A percentile compares a stretch with the other conserved stretches of the same genome.
phyloP scores from a whole-genome alignment of 37 sponge, comb jelly and placozoan species.

The Spongilla lacustris region DNA sequence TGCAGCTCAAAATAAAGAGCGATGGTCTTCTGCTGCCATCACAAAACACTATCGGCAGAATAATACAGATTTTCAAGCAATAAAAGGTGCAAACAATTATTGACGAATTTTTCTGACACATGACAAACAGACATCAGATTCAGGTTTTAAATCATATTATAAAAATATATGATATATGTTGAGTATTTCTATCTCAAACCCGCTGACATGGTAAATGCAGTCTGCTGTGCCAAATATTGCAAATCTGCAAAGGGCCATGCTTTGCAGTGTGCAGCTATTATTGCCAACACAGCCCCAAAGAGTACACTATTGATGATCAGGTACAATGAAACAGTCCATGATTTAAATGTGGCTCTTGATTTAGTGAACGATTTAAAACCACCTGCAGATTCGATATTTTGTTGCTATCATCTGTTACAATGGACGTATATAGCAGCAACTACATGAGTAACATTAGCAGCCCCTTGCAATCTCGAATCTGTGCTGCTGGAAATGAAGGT shows the following conservation, averaged over 20 bases:
- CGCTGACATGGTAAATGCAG: not conserved
- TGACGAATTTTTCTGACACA: not conserved
- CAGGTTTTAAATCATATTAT: too few relatives aligned
- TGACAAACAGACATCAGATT: not conserved
- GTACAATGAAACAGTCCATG: not conserved
- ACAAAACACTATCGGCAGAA: not conserved
- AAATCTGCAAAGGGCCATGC: not conserved
- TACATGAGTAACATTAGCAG: not conserved
- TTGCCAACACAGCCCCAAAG: not conserved
- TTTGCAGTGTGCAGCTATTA: not conserved
- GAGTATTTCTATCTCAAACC: not conserved
- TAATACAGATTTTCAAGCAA: not conserved
- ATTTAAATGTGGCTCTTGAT: not conserved
- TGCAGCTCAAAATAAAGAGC: not conserved
- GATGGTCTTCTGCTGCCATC: not conserved
- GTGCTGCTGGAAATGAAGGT: not conserved
- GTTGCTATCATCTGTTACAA: not conserved
- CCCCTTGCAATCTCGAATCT: not conserved
- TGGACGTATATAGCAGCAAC: not conserved
- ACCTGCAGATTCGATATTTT: too few relatives aligned
- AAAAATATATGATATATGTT: not conserved
- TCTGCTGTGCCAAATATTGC: not conserved
- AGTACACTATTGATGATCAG: not conserved
- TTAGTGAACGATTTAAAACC: not conserved
- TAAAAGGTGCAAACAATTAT: not conserved